Conservation (phyloP, 2,797 vertebrate genomes). For the Lateolabrax maculatus region DNA sequence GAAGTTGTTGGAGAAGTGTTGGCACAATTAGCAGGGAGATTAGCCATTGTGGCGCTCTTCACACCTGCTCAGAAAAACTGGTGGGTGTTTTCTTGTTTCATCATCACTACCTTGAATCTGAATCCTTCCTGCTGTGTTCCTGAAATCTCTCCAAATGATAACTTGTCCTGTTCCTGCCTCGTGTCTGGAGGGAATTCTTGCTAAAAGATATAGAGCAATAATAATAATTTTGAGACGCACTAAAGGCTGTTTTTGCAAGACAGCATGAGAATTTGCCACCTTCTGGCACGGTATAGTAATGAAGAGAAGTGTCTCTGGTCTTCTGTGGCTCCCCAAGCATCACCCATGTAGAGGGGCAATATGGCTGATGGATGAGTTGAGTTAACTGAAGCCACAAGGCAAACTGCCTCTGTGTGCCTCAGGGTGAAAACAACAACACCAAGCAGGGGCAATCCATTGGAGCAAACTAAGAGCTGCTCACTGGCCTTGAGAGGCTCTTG, state of each 20-base stretch:
- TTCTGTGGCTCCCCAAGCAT: slow-evolving; percentile 26
- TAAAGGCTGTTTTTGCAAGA: slow-evolving; percentile 20
- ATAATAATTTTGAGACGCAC: slow-evolving; percentile 11
- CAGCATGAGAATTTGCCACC: slow-evolving; percentile 15
- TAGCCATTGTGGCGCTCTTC: slow-evolving; percentile 34
- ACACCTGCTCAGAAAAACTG: slow-evolving; percentile 53
- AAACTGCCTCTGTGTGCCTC: slow-evolving; percentile 60
- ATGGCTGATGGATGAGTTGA: slow-evolving; percentile 66
- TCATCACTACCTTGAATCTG: slow-evolving; percentile 45
- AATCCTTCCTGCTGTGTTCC: slow-evolving; percentile 29
- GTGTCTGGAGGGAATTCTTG: not conserved
- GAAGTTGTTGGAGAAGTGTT: slow-evolving; percentile 67
- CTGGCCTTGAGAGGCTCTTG: slow-evolving; percentile 39
- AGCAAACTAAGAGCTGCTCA: slow-evolving; percentile 50
- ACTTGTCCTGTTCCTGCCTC: not conserved
- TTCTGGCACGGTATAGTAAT: slow-evolving; percentile 27
- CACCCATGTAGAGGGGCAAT: slow-evolving; percentile 26
- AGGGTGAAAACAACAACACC: slow-evolving; percentile 57
- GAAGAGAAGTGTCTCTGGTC: slow-evolving; percentile 42
- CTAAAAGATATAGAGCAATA: slow-evolving; percentile 2
- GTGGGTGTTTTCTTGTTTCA: slow-evolving; percentile 43
- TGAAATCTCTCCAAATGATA: slow-evolving; percentile 38
- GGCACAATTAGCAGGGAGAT: slow-evolving; percentile 62
- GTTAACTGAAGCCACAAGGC: slow-evolving; percentile 58
- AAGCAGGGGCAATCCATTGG: slow-evolving; percentile 58